These are phyloP conservation scores for Norana najaformis DNA, from an alignment of 2,888 invertebrate genomes.

Conservation along the genomic window DNA sequence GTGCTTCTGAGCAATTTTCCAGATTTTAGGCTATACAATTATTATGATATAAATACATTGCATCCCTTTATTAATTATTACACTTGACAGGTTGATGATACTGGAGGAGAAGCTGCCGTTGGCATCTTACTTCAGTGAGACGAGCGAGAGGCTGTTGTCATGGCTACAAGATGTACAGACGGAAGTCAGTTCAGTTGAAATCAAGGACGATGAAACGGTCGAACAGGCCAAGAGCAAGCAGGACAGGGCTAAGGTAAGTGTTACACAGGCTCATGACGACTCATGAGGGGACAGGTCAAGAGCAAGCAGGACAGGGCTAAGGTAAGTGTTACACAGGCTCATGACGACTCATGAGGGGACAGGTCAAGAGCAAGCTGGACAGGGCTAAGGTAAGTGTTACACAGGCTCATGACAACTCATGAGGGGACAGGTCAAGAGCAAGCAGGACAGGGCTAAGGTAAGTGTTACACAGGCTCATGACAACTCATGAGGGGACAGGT, in stretches of 20 bases:
- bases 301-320: slow-evolving; percentile 60
- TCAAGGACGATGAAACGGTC: slow-evolving; percentile 51
- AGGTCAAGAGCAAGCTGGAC: too few relatives aligned
- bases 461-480: too few relatives aligned
- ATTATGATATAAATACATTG: background rate
- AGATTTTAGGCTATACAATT: too few relatives aligned
- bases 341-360: too few relatives aligned
- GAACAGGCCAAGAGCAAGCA: slow-evolving; percentile 61
- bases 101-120: slow-evolving; percentile 60
- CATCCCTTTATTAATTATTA: too few relatives aligned
- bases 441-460: slow-evolving; percentile 60
- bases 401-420: background rate
- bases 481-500: too few relatives aligned
- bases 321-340: too few relatives aligned
- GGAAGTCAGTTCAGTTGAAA: slow-evolving; percentile 56
- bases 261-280: background rate
- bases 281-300: slow-evolving; percentile 54
- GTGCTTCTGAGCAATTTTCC: too few relatives aligned
- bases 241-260: slow-evolving; percentile 57
- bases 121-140: slow-evolving; percentile 58
- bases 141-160: slow-evolving; percentile 56
- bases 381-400: too few relatives aligned
- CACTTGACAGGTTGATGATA: slow-evolving; percentile 54
- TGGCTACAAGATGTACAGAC: slow-evolving; percentile 62
- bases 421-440: slow-evolving; percentile 58